Evolutionary conservation across 2,113 vertebrate species (phyloP).

Genomic region (Phrynosoma blainvillii): DNA sequence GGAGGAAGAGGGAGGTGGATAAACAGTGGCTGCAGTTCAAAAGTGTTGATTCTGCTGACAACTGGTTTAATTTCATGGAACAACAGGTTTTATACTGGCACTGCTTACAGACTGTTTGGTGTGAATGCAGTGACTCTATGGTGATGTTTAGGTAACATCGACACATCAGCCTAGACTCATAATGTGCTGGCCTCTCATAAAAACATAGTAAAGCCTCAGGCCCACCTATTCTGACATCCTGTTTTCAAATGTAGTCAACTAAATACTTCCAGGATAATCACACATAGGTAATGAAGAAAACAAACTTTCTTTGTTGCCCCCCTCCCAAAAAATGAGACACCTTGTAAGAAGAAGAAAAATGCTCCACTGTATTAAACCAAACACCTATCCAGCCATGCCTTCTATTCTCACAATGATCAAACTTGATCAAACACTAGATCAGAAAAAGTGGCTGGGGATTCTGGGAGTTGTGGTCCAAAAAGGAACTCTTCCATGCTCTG

Average conservation of each 20-base stretch:
- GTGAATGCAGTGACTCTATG: neutral
- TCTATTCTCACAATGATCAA: too few relatives aligned
- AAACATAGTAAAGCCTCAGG: neutral
- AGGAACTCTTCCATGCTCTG: too few relatives aligned
- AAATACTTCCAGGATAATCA: neutral
- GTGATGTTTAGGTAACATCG: neutral
- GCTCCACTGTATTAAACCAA: too few relatives aligned
- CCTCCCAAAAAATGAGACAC: too few relatives aligned
- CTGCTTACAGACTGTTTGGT: neutral
- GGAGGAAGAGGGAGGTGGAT: neutral
- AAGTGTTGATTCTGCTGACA: neutral
- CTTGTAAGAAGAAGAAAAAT: too few relatives aligned
- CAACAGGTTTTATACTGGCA: neutral
- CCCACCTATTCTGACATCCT: neutral
- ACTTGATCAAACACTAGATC: too few relatives aligned
- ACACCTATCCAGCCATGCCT: too few relatives aligned
- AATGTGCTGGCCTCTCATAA: neutral
- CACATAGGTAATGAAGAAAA: too few relatives aligned
- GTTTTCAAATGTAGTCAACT: neutral
- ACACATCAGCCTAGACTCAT: neutral
- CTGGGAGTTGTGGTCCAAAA: too few relatives aligned
- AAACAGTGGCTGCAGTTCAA: constrained; percentile 18
- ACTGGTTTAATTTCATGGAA: neutral
- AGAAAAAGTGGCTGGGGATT: too few relatives aligned
- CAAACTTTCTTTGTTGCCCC: neutral